Percentiles rank a stretch among this genome's conserved stretches.
Conservation (phyloP, 2,113 vertebrate species). For the Jaculus jaculus region DNA sequence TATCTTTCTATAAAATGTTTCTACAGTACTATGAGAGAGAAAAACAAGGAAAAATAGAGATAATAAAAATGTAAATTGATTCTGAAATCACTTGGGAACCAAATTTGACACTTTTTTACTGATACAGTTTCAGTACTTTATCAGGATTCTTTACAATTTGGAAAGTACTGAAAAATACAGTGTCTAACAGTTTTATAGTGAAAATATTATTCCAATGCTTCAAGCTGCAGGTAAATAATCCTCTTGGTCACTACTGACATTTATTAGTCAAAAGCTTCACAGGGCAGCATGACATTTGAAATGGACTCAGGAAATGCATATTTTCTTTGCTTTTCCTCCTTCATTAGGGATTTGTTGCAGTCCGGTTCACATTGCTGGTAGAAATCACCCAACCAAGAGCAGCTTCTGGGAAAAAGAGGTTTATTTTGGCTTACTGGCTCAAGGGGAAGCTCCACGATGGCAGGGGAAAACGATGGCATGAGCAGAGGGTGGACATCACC, state of each 20-base stretch:
- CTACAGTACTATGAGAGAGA: not conserved
- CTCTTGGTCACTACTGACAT: not conserved
- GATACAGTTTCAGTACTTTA: not conserved
- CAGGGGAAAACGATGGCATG: too few species aligned
- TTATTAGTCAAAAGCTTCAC: not conserved
- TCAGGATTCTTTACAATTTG: not conserved
- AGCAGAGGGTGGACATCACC: too few species aligned
- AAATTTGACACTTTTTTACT: not conserved
- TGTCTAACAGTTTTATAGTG: not conserved
- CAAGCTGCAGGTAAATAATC: not conserved
- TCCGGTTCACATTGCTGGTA: too few species aligned
- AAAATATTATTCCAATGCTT: not conserved
- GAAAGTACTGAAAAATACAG: not conserved
- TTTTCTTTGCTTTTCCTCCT: not conserved
- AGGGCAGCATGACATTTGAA: not conserved
- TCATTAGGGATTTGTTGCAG: too few species aligned
- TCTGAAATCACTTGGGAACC: not conserved
- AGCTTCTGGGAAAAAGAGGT: too few species aligned
- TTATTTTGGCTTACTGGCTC: too few species aligned
- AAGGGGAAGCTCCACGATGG: too few species aligned
- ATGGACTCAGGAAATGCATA: not conserved
- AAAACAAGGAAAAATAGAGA: accelerated
- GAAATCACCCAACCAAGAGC: too few species aligned
- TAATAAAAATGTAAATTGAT: not conserved
- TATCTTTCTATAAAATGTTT: too few species aligned